Percentiles rank a stretch among this genome's conserved stretches.
Evolutionary conservation across 2,797 vertebrate species (phyloP).

Genomic region (Neostethus bicornis): DNA sequence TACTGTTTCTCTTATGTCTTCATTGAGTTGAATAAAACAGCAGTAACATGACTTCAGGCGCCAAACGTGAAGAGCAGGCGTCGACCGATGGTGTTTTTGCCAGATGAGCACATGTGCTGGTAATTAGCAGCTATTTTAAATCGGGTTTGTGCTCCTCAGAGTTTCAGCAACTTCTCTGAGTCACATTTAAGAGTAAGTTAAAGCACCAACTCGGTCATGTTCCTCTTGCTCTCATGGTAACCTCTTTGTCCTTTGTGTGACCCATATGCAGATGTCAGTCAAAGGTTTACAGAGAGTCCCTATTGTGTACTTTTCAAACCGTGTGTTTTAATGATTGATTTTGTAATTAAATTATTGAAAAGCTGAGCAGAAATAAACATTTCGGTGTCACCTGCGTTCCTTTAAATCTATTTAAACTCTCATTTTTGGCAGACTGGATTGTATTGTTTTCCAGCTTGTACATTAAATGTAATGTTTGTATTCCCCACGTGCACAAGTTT

Average conservation of each 20-base stretch:
- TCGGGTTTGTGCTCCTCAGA: conserved; percentile 44
- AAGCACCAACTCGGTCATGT: conserved; percentile 40
- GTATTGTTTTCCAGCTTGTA: conserved; percentile 37
- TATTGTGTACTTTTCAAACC: conserved; percentile 31
- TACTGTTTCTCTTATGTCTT: conserved; percentile 17
- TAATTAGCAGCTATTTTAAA: conserved; percentile 63
- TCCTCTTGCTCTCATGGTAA: conserved; percentile 50
- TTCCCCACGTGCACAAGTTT: conserved; percentile 16
- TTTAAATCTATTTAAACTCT: conserved; percentile 39
- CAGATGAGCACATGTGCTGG: conserved; percentile 64
- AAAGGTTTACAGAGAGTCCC: conserved; percentile 40
- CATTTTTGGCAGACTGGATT: conserved; percentile 40
- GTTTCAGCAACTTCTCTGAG: conserved; percentile 49
- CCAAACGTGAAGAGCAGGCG: conserved; percentile 44
- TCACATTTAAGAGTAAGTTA: conserved; percentile 61
- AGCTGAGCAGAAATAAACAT: conserved; percentile 13
- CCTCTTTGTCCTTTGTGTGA: conserved; percentile 67
- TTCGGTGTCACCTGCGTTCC: conserved; percentile 59
- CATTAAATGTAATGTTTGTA: conserved; percentile 16
- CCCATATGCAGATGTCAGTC: conserved; percentile 59
- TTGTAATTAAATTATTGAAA: conserved; percentile 50
- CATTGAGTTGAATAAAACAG: conserved; percentile 38
- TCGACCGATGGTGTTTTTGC: conserved; percentile 45
- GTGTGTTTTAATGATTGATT: conserved; percentile 52
- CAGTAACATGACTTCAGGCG: conserved; percentile 35